These are phyloP conservation scores for Caenorhabditis inopinata DNA, from an alignment of 1,140 invertebrate species.

Conservation along the genomic window DNA sequence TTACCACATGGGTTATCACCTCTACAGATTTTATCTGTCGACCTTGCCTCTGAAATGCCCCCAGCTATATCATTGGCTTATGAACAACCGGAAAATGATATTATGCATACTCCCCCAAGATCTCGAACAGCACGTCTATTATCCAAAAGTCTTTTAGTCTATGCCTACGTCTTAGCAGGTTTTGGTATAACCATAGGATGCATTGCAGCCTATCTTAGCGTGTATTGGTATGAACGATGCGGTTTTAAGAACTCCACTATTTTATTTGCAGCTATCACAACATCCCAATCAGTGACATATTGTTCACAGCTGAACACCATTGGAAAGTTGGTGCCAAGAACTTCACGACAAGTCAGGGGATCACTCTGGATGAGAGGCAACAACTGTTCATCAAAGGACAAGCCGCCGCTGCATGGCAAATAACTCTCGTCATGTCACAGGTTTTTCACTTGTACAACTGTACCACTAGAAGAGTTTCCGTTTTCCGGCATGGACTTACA, in stretches of 20 bases:
- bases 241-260: not conserved
- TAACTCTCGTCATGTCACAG: conserved; percentile 62
- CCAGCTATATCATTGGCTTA: conserved; percentile 66
- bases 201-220: conserved; percentile 58
- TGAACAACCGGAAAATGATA: conserved; percentile 66
- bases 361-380: conserved; percentile 48
- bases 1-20: conserved; percentile 61
- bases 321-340: conserved; percentile 57
- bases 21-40: conserved; percentile 55
- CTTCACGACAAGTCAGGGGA: conserved; percentile 53
- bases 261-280: conserved; percentile 50
- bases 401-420: conserved; percentile 63
- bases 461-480: conserved; percentile 62
- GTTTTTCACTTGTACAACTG: conserved; percentile 66
- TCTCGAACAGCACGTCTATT: conserved; percentile 29
- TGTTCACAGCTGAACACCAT: conserved; percentile 62
- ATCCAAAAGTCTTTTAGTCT: conserved; percentile 49
- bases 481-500: conserved; percentile 64
- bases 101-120: conserved; percentile 65
- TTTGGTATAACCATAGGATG: conserved; percentile 62
- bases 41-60: conserved; percentile 58
- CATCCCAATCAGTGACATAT: conserved; percentile 54
- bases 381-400: conserved; percentile 61
- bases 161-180: conserved; percentile 60
- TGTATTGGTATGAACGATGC: conserved; percentile 64